These are phyloP conservation scores for Petromus typicus DNA, from an alignment of 2,113 vertebrate genomes.

Conservation along the genomic window DNA sequence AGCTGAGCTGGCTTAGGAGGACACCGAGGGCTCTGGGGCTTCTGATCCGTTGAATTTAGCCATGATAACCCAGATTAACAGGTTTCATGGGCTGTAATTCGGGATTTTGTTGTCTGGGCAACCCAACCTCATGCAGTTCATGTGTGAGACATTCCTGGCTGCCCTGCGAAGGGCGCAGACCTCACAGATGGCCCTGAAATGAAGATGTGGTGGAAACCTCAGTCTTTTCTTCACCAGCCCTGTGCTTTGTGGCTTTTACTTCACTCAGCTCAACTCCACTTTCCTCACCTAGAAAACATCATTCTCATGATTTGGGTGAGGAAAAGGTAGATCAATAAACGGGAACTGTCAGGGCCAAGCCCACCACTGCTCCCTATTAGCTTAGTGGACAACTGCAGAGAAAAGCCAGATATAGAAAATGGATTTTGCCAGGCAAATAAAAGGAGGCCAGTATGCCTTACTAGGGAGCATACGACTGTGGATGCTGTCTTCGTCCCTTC, in stretches of 20 bases:
- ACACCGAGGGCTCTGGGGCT: background rate
- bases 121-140: background rate
- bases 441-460: background rate
- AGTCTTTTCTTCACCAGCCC: background rate
- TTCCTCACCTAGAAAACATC: background rate
- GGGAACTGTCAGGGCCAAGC: background rate
- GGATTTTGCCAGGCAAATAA: conserved; percentile 14
- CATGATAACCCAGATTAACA: background rate
- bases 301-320: background rate
- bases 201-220: background rate
- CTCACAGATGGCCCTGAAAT: background rate
- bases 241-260: background rate
- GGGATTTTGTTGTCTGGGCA: background rate
- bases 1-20: background rate
- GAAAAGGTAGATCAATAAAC: conserved; percentile 14
- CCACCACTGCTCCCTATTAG: background rate
- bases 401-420: background rate
- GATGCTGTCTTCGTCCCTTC: background rate
- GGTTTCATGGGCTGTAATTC: background rate
- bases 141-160: background rate
- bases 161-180: background rate
- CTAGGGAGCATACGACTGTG: background rate
- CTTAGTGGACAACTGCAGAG: background rate
- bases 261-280: background rate
- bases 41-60: background rate